phyloP scores from a whole-genome alignment of 2,888 invertebrate genomes.

The Ophion costatus region DNA sequence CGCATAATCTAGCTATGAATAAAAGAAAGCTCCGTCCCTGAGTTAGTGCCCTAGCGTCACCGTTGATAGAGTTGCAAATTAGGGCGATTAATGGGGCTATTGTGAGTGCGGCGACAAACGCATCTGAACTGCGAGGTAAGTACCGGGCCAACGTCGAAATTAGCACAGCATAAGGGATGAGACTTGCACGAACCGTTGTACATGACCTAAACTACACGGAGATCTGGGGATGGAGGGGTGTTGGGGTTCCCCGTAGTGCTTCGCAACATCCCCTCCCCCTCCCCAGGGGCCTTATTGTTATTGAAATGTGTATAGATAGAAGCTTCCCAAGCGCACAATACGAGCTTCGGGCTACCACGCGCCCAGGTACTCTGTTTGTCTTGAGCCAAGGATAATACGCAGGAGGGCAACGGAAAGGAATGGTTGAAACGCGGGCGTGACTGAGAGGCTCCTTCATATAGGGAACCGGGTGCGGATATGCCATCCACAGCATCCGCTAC shows the following conservation, averaged over 20 bases:
- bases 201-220: conserved; percentile 18
- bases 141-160: neutral
- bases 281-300: conserved; percentile 72
- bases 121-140: neutral
- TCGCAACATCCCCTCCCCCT: neutral
- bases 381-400: conserved; percentile 55
- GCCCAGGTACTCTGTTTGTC: conserved; percentile 56
- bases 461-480: conserved; percentile 67
- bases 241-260: neutral
- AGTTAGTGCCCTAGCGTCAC: neutral
- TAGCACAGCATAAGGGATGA: neutral
- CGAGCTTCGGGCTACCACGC: conserved; percentile 23
- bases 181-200: conserved; percentile 22
- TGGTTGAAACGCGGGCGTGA: conserved; percentile 47
- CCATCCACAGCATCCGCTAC: conserved; percentile 73
- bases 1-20: neutral
- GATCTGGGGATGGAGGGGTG: conserved; percentile 20
- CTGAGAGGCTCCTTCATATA: conserved; percentile 33
- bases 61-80: neutral
- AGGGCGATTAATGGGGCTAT: neutral
- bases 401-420: conserved; percentile 21
- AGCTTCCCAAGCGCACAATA: conserved; percentile 37
- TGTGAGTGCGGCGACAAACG: neutral
- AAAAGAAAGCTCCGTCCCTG: neutral
- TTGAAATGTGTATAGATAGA: conserved; percentile 73